A percentile compares a stretch with the other conserved stretches of the same genome.
Conservation (phyloP, 2,888 invertebrate genomes). For the Ceratothoa steindachneri region DNA sequence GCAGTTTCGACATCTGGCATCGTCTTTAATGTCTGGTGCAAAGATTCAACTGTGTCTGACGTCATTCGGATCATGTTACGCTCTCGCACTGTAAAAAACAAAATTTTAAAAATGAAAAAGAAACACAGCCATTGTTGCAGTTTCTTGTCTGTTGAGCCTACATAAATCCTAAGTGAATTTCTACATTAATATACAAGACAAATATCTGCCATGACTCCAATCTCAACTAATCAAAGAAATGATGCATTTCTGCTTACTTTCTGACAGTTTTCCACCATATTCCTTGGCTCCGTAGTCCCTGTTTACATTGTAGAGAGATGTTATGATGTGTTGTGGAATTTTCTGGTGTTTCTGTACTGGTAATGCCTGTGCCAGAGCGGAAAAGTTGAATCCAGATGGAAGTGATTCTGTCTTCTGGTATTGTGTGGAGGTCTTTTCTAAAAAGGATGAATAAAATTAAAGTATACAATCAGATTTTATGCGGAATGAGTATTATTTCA, state of each 20-base stretch:
- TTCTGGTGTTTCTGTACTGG: background rate
- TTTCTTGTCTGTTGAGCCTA: background rate
- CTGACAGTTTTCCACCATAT: constrained; percentile 42
- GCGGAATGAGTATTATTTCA: too few relatives aligned
- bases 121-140: background rate
- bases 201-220: too few relatives aligned
- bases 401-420: background rate
- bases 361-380: background rate
- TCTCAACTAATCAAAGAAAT: too few relatives aligned
- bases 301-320: constrained; percentile 28
- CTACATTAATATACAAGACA: background rate
- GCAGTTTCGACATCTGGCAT: constrained; percentile 63
- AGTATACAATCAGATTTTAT: too few relatives aligned
- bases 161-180: background rate
- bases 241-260: too few relatives aligned
- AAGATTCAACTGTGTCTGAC: constrained; percentile 65
- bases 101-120: background rate
- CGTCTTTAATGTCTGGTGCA: constrained; percentile 67
- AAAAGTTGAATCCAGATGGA: background rate
- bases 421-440: background rate
- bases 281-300: constrained; percentile 19
- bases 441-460: too few relatives aligned
- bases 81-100: constrained; percentile 21
- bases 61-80: constrained; percentile 57
- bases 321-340: constrained; percentile 28